Evolutionary conservation across 1,140 invertebrate species (phyloP), one percentile per base, ranked within the genome.

Genomic region (Ptiloglossa arizonensis): DNA sequence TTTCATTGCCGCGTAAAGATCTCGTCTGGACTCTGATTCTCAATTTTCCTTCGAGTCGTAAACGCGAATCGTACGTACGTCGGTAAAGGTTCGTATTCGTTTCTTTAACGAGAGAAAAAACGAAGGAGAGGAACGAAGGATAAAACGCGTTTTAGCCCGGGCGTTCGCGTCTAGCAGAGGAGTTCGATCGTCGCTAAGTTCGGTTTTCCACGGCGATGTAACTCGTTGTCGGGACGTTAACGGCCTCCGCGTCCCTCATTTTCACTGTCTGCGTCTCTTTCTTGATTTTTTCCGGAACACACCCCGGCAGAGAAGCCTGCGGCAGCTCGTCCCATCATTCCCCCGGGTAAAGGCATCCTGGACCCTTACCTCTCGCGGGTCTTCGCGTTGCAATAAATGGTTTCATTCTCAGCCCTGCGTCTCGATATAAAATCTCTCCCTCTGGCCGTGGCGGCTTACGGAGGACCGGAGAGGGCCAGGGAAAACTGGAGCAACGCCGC

Each of bases 311-410:
- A 80, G 73, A 75, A 73, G 62, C 35, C 56, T 56, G 56, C 41
- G 68, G 64, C 60, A 64, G 29, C 68, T 82, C 79, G 71, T 86
- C 77, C 59, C 67, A 83, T 81, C 66, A 69, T 78, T 87, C 86
- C 79, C 83, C 15, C 50, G 86, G 54, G 80, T 73, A 76, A 85
- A 82, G 79, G 74, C 67, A 76, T 71, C 66, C 78, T 60, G 81
- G 79, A 82, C 83, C 82, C 74, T 87, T 81, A 73, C 83, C 77
- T 87, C 76, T 75, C 73, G 50, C 71, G 69, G 72, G 68, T 88
- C 78, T 85, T 87, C 86, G 66, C 71, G 70, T 81, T 70, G 64
- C 85, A 83, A 86, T 89, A 89, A 89, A 89, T 89, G 87, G 88
- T 89, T 88, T 89, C 88, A 88, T 89, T 88, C 87, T 87, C 82